phyloP scores from a whole-genome alignment of 2,888 invertebrate species.

The Ceriagrion tenellum region DNA sequence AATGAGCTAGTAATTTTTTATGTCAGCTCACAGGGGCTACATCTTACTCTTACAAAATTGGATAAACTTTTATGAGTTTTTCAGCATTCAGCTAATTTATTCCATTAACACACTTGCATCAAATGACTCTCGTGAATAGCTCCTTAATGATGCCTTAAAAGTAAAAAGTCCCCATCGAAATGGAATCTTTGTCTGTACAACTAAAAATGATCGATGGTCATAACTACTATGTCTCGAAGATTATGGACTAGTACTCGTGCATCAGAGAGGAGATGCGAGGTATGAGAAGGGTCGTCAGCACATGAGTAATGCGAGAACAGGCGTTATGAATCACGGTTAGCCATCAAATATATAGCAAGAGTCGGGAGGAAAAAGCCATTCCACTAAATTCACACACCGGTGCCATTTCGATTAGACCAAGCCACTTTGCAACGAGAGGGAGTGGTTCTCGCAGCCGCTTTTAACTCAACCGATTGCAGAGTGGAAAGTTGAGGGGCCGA shows the following conservation, averaged over 20 bases:
- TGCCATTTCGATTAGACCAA: not conserved
- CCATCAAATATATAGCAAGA: not conserved
- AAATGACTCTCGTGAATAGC: not conserved
- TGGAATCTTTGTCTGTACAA: not conserved
- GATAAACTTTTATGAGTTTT: not conserved
- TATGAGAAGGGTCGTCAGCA: not conserved
- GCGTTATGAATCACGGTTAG: not conserved
- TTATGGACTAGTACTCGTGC: not conserved
- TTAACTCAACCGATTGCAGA: not conserved
- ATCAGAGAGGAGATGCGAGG: not conserved
- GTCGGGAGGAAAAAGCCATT: not conserved
- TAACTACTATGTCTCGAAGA: not conserved
- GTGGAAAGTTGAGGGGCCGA: not conserved
- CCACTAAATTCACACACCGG: not conserved
- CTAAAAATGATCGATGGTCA: not conserved
- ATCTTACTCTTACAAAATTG: not conserved
- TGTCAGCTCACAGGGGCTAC: not conserved
- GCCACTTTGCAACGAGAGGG: not conserved
- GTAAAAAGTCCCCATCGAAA: not conserved
- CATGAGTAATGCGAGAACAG: not conserved
- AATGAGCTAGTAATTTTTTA: not conserved
- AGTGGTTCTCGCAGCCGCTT: not conserved
- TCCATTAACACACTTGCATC: not conserved
- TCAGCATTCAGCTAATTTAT: not conserved
- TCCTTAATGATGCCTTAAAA: not conserved